Conservation (phyloP, 1,140 invertebrate species). For the Danaus melanippus region DNA sequence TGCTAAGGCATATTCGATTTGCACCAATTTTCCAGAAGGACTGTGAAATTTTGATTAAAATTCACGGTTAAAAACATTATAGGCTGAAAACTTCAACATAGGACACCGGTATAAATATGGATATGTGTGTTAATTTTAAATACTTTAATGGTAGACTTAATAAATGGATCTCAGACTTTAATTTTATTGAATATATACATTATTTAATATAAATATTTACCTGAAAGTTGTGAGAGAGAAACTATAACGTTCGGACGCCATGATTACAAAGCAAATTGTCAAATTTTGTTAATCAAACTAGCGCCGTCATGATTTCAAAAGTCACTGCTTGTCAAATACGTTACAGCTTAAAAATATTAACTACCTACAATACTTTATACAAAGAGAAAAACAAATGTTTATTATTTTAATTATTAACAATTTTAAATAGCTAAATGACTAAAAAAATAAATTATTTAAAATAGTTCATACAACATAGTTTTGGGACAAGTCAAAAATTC, state of each 20-base stretch:
- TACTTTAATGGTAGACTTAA: not conserved
- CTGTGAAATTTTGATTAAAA: conserved; percentile 74
- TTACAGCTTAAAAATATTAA: too few relatives aligned
- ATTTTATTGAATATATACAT: conserved; percentile 5
- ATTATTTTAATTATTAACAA: too few relatives aligned
- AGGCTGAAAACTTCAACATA: conserved; percentile 3
- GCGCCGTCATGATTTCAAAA: conserved; percentile 30
- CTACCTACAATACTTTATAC: too few relatives aligned
- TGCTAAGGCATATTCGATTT: conserved; percentile 99
- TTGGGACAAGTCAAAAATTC: too few relatives aligned
- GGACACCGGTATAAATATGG: conserved; percentile 4
- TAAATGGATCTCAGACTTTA: not conserved
- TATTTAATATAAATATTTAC: conserved; percentile 72
- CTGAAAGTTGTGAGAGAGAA: conserved; percentile 99
- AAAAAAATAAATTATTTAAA: too few relatives aligned
- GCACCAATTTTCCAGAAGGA: conserved; percentile 98
- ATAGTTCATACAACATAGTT: too few relatives aligned
- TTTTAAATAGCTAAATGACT: too few relatives aligned
- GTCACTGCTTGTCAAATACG: not conserved
- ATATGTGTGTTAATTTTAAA: too few relatives aligned
- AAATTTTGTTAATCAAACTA: conserved; percentile 26
- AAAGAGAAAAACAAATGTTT: too few relatives aligned
- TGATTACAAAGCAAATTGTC: conserved; percentile 75
- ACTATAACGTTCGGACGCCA: conserved; percentile 97
- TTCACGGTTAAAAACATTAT: conserved; percentile 6